Conservation (phyloP, 1,140 invertebrate species). For the Caerostris darwini region DNA sequence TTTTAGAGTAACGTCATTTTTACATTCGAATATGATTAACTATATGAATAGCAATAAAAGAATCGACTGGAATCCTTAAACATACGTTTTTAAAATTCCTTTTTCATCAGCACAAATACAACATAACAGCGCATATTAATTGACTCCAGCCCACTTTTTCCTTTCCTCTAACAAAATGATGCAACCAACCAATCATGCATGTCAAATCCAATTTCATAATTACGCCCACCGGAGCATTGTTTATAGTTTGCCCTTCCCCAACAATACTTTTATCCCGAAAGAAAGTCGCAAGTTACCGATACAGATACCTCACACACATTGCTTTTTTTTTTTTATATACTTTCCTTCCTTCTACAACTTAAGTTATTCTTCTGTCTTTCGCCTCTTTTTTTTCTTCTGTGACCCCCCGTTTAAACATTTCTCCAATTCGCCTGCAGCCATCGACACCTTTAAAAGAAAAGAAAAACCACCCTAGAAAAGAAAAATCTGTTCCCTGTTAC, state of each 20-base stretch:
- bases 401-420: conserved; percentile 45
- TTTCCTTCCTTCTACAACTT: background rate
- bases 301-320: conserved; percentile 1
- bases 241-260: background rate
- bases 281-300: background rate
- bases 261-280: background rate
- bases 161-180: background rate
- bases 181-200: background rate
- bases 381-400: background rate
- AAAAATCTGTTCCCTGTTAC: conserved; percentile 50
- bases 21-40: background rate
- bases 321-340: background rate
- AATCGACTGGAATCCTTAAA: background rate
- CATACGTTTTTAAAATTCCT: background rate
- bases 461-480: background rate
- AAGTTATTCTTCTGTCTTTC: conserved; percentile 2
- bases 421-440: background rate
- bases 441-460: conserved; percentile 54
- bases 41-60: background rate
- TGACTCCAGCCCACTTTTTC: background rate
- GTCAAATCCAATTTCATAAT: conserved; percentile 29
- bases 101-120: background rate
- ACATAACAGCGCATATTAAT: background rate
- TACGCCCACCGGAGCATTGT: conserved; percentile 18
- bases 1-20: no score